Conservation (phyloP, 2,113 vertebrate genomes). For the Sciurus niger region DNA sequence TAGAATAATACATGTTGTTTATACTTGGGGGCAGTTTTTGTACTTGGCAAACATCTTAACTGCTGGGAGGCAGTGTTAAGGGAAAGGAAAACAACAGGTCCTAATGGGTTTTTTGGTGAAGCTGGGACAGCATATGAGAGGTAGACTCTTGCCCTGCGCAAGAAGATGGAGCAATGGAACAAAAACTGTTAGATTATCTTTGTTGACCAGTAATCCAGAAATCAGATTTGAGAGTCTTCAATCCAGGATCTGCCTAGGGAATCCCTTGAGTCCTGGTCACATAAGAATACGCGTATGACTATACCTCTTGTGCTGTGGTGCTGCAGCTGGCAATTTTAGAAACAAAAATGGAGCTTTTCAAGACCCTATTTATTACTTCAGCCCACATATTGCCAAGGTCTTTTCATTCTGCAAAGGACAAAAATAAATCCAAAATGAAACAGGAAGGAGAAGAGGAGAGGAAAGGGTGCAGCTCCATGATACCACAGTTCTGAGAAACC, state of each 20-base stretch:
- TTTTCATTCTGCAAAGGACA: neutral
- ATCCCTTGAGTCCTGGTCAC: neutral
- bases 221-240: neutral
- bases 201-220: neutral
- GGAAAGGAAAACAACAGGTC: neutral
- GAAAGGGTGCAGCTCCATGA: neutral
- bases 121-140: neutral
- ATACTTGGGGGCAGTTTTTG: neutral
- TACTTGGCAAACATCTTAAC: neutral
- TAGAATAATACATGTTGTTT: constrained; percentile 6
- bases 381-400: neutral
- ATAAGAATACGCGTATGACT: neutral
- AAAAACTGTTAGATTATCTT: neutral
- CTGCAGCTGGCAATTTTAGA: constrained; percentile 29
- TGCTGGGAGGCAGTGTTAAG: neutral
- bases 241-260: neutral
- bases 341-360: neutral
- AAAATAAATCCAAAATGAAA: constrained; percentile 1
- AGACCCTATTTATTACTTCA: neutral
- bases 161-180: neutral
- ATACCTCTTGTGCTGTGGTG: neutral
- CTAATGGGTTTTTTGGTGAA: neutral
- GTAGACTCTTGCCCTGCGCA: neutral
- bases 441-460: neutral
- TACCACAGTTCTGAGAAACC: neutral